Percentiles rank a stretch among this genome's conserved stretches.
These are phyloP conservation scores for Lordiphosa clarofinis DNA, from an alignment of 1,140 invertebrate genomes.

Conservation along the genomic window DNA sequence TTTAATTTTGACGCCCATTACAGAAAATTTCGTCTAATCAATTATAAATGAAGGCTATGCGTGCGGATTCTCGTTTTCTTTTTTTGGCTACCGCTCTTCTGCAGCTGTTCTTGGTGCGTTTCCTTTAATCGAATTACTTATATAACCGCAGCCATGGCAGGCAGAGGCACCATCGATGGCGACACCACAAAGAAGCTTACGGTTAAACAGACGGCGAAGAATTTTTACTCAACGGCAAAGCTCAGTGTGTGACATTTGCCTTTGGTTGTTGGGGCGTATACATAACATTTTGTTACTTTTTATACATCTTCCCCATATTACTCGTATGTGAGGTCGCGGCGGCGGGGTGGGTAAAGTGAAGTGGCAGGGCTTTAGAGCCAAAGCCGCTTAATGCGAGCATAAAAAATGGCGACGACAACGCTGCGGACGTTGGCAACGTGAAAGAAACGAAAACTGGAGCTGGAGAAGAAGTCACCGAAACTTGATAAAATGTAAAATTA, in stretches of 20 bases:
- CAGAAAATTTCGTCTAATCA: slow-evolving; percentile 53
- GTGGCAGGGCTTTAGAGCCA: slow-evolving; percentile 66
- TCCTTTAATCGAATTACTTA: slow-evolving; percentile 72
- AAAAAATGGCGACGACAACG: slow-evolving; percentile 73
- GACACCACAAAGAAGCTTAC: slow-evolving; percentile 71
- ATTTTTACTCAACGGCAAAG: slow-evolving; percentile 16
- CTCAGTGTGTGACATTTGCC: slow-evolving; percentile 68
- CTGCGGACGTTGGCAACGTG: slow-evolving; percentile 1
- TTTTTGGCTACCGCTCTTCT: neutral
- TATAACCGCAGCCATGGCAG: slow-evolving; percentile 48
- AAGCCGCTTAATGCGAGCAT: slow-evolving; percentile 75
- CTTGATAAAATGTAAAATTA: slow-evolving; percentile 78
- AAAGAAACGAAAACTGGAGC: slow-evolving; percentile 6
- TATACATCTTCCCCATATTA: slow-evolving; percentile 27
- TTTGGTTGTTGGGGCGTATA: slow-evolving; percentile 55
- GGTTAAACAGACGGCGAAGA: slow-evolving; percentile 41
- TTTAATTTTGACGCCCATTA: slow-evolving; percentile 60
- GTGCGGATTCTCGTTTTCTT: slow-evolving; percentile 23
- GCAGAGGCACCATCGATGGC: slow-evolving; percentile 30
- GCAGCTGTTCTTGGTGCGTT: slow-evolving; percentile 26
- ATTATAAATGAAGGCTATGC: slow-evolving; percentile 60
- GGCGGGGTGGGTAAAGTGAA: slow-evolving; percentile 39
- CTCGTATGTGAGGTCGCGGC: slow-evolving; percentile 7
- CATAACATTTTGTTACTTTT: slow-evolving; percentile 69
- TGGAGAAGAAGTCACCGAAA: slow-evolving; percentile 40